Evolutionary conservation across 37 sponge, comb jelly and placozoan species (phyloP).

Genomic region (Halichondria panicea): DNA sequence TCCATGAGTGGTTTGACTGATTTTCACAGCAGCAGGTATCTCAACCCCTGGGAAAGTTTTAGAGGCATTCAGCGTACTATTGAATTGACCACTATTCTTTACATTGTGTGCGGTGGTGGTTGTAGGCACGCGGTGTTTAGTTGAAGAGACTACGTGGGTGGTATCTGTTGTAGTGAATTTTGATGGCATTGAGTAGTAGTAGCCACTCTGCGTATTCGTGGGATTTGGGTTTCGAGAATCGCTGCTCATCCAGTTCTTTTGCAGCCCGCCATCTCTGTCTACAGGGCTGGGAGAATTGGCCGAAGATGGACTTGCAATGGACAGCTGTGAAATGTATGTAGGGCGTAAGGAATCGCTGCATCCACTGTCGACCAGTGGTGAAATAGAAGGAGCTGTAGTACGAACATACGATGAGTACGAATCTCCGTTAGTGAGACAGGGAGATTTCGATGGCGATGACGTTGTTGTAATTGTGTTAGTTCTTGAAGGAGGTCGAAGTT

Average conservation of each 20-base stretch:
- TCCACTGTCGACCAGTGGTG: too few relatives aligned
- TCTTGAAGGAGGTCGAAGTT: too few relatives aligned
- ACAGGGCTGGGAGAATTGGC: slow-evolving; percentile 36
- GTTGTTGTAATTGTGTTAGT: background rate
- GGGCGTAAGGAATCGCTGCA: too few relatives aligned
- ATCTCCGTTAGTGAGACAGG: too few relatives aligned
- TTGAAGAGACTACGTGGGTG: background rate
- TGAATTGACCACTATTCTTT: background rate
- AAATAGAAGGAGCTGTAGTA: too few relatives aligned
- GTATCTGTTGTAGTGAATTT: background rate
- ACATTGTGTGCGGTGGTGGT: background rate
- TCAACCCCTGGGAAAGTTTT: too few relatives aligned
- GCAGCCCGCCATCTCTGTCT: slow-evolving; percentile 16
- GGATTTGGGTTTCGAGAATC: background rate
- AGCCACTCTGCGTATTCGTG: background rate
- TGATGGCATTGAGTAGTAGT: too few relatives aligned
- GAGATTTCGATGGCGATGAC: background rate
- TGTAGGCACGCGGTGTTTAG: background rate
- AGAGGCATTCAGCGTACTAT: too few relatives aligned
- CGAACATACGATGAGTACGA: too few relatives aligned
- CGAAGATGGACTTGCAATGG: slow-evolving; percentile 12
- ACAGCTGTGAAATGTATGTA: slow-evolving; percentile 10
- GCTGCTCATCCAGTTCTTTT: background rate
- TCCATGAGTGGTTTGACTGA: too few relatives aligned
- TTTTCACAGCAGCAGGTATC: too few relatives aligned